These are phyloP conservation scores for Acropora yongei DNA, from an alignment of 64 coral and sea anemone genomes.

Conservation along the genomic window DNA sequence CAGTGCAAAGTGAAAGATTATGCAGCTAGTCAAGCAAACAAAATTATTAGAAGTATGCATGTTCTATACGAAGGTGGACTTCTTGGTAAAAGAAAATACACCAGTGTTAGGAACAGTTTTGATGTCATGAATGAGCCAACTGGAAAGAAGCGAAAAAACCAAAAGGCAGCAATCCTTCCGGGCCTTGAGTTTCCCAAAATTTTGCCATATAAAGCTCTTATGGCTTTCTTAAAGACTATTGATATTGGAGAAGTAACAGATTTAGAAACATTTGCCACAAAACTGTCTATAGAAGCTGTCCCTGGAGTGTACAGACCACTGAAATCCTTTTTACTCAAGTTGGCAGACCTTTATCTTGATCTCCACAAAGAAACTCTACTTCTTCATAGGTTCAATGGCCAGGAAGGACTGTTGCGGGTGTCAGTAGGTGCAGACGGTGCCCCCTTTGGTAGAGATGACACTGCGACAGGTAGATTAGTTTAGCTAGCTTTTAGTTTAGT, in stretches of 20 bases:
- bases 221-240: constrained; percentile 52
- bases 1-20: constrained; percentile 74
- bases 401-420: constrained; percentile 31
- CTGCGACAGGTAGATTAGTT: constrained; percentile 40
- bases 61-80: constrained; percentile 66
- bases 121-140: constrained; percentile 46
- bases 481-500: background rate
- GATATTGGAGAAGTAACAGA: constrained; percentile 60
- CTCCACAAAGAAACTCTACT: constrained; percentile 38
- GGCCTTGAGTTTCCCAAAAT: constrained; percentile 51
- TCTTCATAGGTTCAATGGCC: constrained; percentile 62
- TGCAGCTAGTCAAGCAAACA: constrained; percentile 55
- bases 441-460: constrained; percentile 53
- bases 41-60: constrained; percentile 55
- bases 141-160: constrained; percentile 30
- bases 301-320: constrained; percentile 71
- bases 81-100: background rate
- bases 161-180: constrained; percentile 40
- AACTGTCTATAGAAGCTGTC: constrained; percentile 26
- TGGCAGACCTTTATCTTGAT: constrained; percentile 20
- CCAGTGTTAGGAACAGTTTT: constrained; percentile 43
- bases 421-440: constrained; percentile 58
- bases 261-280: constrained; percentile 45
- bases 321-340: constrained; percentile 52
- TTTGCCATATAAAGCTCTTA: constrained; percentile 61